Conservation (phyloP, 2,888 invertebrate genomes). For the Cistogaster globosa region DNA sequence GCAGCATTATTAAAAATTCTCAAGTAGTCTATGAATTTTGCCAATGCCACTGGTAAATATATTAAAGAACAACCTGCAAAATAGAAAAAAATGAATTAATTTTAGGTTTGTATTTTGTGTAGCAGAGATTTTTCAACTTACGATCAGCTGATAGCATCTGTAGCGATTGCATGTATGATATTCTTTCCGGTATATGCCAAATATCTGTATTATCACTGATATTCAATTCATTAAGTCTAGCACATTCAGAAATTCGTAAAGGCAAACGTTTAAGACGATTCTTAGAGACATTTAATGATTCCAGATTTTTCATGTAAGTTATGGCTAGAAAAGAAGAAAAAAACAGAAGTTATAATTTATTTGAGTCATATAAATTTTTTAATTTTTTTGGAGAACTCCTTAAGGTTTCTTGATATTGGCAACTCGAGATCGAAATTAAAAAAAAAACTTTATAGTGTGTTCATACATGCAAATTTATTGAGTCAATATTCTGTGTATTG, state of each 20-base stretch:
- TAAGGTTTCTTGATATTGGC: too few species aligned
- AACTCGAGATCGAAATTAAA: too few species aligned
- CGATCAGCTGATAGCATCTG: slow-evolving; percentile 81
- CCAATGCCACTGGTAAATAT: slow-evolving; percentile 81
- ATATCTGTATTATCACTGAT: slow-evolving; percentile 81
- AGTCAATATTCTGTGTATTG: too few species aligned
- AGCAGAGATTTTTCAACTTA: slow-evolving; percentile 72
- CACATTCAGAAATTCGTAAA: slow-evolving; percentile 80
- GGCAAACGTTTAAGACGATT: slow-evolving; percentile 80
- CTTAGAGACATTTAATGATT: slow-evolving; percentile 79
- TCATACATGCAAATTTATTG: too few species aligned
- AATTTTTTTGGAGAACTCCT: too few species aligned
- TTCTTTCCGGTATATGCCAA: slow-evolving; percentile 80
- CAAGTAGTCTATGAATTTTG: slow-evolving; percentile 80
- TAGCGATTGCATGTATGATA: slow-evolving; percentile 79
- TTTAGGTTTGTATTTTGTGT: background rate
- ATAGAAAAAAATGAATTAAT: background rate
- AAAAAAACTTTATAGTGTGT: too few species aligned
- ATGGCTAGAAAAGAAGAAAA: slow-evolving; percentile 74
- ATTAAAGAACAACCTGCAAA: slow-evolving; percentile 79
- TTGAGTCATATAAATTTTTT: background rate
- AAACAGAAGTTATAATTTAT: too few species aligned
- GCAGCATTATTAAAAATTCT: slow-evolving; percentile 82
- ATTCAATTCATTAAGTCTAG: slow-evolving; percentile 79
- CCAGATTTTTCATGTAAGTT: slow-evolving; percentile 79